Evolutionary conservation across 2,797 vertebrate species (phyloP).

Genomic region (Sebastes diaconus): DNA sequence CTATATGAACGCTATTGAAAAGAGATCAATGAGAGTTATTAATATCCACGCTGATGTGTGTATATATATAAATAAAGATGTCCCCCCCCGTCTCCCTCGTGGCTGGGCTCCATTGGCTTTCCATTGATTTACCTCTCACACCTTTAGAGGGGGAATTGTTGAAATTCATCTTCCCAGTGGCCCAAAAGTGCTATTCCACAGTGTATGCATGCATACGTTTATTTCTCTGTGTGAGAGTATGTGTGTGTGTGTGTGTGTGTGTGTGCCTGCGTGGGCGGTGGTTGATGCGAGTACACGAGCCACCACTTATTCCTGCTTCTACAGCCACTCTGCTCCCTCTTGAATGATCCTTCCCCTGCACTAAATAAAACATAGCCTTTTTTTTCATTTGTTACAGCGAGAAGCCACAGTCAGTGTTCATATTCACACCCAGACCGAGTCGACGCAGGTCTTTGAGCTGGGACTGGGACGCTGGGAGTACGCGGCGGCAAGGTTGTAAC

Average conservation of each 20-base stretch:
- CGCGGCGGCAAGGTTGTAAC: slow-evolving; percentile 27
- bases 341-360: slow-evolving; percentile 59
- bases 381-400: slow-evolving; percentile 59
- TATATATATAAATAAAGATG: slow-evolving; percentile 21
- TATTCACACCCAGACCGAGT: slow-evolving; percentile 48
- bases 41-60: slow-evolving; percentile 37
- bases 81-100: slow-evolving; percentile 10
- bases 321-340: slow-evolving; percentile 63
- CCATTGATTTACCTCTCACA: slow-evolving; percentile 70
- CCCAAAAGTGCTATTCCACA: slow-evolving; percentile 22
- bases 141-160: slow-evolving; percentile 44
- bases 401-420: slow-evolving; percentile 54
- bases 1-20: slow-evolving; percentile 42
- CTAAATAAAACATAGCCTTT: slow-evolving; percentile 78
- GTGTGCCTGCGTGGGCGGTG: not conserved
- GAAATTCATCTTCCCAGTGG: slow-evolving; percentile 63
- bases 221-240: not conserved
- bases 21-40: slow-evolving; percentile 68
- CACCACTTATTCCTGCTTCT: slow-evolving; percentile 55
- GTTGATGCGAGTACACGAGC: slow-evolving; percentile 27
- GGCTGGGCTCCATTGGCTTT: slow-evolving; percentile 29
- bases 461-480: slow-evolving; percentile 41
- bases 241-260: slow-evolving; percentile 5
- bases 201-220: slow-evolving; percentile 32
- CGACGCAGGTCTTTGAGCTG: slow-evolving; percentile 28